A percentile compares a stretch with the other conserved stretches of the same genome.
phyloP scores from a whole-genome alignment of 2,888 invertebrate species.

The Aquatica leii region DNA sequence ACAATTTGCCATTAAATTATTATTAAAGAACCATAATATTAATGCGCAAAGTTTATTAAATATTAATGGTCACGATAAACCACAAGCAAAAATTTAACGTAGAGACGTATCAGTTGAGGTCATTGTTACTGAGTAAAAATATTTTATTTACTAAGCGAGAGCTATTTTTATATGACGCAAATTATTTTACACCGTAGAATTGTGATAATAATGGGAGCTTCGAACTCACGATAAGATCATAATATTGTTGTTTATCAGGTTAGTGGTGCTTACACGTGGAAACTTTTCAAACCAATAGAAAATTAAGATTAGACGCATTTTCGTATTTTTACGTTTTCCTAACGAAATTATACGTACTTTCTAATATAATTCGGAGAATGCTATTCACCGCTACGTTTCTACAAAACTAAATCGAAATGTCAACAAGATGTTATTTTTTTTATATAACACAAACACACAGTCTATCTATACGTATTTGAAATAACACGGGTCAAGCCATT shows the following conservation, averaged over 20 bases:
- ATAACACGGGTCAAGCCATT: conserved; percentile 4
- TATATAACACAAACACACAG: conserved; percentile 1
- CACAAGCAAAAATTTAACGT: too few species aligned
- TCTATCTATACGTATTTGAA: not conserved
- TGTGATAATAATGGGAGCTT: conserved; percentile 26
- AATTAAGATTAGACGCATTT: not conserved
- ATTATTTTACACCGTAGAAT: conserved; percentile 29
- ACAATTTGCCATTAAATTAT: too few species aligned
- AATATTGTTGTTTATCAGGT: conserved; percentile 25
- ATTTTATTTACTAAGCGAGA: conserved; percentile 16
- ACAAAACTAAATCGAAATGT: conserved; percentile 6
- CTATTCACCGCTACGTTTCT: not conserved
- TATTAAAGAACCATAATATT: too few species aligned
- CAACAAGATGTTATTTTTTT: conserved; percentile 12
- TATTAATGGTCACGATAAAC: too few species aligned
- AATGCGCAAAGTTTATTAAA: too few species aligned
- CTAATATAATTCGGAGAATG: not conserved
- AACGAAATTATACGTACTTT: conserved; percentile 2
- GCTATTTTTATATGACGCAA: conserved; percentile 32
- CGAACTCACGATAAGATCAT: conserved; percentile 25
- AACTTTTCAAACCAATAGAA: conserved; percentile 1
- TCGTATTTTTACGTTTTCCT: not conserved
- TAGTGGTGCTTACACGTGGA: conserved; percentile 24
- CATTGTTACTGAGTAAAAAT: conserved; percentile 28
- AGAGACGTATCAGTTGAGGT: conserved; percentile 17